Percentiles rank a stretch among this genome's conserved stretches.
Conservation (phyloP, 2,113 vertebrate species). For the Cyphomyrus discorhynchus region DNA sequence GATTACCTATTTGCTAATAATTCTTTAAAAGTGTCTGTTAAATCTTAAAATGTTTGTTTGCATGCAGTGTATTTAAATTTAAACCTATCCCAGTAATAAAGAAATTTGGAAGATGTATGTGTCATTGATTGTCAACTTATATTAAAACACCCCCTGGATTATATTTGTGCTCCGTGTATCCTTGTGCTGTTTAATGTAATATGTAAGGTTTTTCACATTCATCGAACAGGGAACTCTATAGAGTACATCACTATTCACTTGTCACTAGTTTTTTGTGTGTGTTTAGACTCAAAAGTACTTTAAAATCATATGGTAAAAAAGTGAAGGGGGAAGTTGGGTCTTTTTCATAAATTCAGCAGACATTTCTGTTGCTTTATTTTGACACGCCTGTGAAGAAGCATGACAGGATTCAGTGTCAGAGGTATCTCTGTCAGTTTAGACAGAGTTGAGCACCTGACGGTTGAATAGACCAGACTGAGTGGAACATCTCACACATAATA, state of each 20-base stretch:
- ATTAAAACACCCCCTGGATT: not conserved
- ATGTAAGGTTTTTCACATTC: not conserved
- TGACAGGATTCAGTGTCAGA: not conserved
- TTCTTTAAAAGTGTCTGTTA: not conserved
- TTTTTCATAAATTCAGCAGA: not conserved
- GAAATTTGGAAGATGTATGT: not conserved
- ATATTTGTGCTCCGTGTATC: not conserved
- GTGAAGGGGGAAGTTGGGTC: not conserved
- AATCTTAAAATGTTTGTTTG: not conserved
- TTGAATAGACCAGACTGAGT: slow-evolving; percentile 37
- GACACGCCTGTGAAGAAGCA: not conserved
- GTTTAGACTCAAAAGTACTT: no score
- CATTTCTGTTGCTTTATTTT: not conserved
- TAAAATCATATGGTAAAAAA: not conserved
- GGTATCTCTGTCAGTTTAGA: slow-evolving; percentile 34
- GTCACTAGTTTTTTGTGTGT: no score
- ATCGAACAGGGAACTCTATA: not conserved
- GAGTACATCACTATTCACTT: not conserved
- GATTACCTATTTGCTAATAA: not conserved
- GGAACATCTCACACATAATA: slow-evolving; percentile 21
- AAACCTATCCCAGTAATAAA: not conserved
- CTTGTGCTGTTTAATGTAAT: not conserved
- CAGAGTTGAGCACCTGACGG: slow-evolving; percentile 32
- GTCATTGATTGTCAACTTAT: not conserved
- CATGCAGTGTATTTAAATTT: not conserved